A percentile compares a stretch with the other conserved stretches of the same genome.
Evolutionary conservation across 2,797 vertebrate species (phyloP).

Genomic region (Hemitrygon akajei): DNA sequence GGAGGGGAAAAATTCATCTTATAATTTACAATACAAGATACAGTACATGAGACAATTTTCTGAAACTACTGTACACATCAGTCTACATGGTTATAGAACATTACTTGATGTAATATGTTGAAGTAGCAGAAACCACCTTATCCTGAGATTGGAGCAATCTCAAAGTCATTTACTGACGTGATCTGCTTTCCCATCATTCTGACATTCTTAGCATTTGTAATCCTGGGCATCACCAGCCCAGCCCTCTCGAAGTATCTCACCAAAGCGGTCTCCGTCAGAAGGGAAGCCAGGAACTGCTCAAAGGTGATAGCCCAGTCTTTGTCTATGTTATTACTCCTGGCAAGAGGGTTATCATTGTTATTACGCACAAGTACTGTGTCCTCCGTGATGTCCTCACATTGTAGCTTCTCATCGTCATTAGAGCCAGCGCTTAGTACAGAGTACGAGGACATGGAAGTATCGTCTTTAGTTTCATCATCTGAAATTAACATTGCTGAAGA

Average conservation of each 20-base stretch:
- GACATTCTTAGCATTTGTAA: conserved; percentile 83
- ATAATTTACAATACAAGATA: conserved; percentile 35
- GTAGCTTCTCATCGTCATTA: conserved; percentile 88
- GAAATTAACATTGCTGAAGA: conserved; percentile 89
- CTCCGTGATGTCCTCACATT: conserved; percentile 89
- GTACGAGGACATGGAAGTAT: conserved; percentile 94
- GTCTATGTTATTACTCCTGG: conserved; percentile 77
- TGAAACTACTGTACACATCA: conserved; percentile 33
- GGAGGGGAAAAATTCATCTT: neutral
- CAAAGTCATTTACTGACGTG: conserved; percentile 80
- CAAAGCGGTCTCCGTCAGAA: conserved; percentile 86
- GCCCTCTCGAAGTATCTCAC: conserved; percentile 93
- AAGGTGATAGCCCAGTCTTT: conserved; percentile 95
- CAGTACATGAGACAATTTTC: neutral
- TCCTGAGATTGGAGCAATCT: conserved; percentile 82
- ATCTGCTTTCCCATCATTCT: conserved; percentile 73
- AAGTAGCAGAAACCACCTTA: conserved; percentile 47
- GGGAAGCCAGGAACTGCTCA: conserved; percentile 91
- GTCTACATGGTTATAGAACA: conserved; percentile 8
- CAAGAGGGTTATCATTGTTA: conserved; percentile 52
- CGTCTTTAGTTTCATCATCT: conserved; percentile 88
- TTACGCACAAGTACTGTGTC: conserved; percentile 87
- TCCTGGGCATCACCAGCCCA: conserved; percentile 73
- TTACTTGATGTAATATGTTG: neutral
- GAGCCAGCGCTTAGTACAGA: conserved; percentile 90